A percentile compares a stretch with the other conserved stretches of the same genome.
These are phyloP conservation scores for Gulo gulo DNA, from an alignment of 2,113 vertebrate genomes.

Conservation along the genomic window DNA sequence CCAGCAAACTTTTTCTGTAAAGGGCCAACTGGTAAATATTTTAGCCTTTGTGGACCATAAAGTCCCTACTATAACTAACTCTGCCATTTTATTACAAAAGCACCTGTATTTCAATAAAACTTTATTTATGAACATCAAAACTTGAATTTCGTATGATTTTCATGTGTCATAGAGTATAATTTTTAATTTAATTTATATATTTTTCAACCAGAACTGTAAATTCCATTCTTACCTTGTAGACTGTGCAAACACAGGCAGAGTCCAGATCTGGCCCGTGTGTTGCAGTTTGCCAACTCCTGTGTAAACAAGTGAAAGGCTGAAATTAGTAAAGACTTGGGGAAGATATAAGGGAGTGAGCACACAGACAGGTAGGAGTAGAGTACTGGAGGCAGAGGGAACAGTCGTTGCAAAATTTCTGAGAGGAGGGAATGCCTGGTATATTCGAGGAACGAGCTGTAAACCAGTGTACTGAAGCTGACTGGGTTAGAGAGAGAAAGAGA, in stretches of 20 bases:
- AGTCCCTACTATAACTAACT: neutral
- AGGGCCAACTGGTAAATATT: neutral
- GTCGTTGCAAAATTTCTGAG: neutral
- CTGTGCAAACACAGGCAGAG: neutral
- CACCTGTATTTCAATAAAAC: neutral
- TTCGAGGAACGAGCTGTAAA: neutral
- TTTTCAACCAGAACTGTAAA: neutral
- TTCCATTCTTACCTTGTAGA: neutral
- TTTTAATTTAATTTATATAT: neutral
- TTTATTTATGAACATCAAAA: neutral
- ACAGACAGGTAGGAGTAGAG: neutral
- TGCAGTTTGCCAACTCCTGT: neutral
- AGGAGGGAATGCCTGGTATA: neutral
- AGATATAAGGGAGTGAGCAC: neutral
- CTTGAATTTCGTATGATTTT: neutral
- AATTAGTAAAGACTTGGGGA: neutral
- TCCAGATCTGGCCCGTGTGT: neutral
- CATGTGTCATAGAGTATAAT: neutral
- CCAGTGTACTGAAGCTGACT: neutral
- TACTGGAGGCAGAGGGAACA: neutral
- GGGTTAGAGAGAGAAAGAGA: neutral
- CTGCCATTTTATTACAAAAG: neutral
- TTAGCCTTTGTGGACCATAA: neutral
- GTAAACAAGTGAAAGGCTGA: neutral
- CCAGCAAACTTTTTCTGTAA: neutral